phyloP scores from a whole-genome alignment of 1,140 invertebrate species.

The Diploscapter pachys region DNA sequence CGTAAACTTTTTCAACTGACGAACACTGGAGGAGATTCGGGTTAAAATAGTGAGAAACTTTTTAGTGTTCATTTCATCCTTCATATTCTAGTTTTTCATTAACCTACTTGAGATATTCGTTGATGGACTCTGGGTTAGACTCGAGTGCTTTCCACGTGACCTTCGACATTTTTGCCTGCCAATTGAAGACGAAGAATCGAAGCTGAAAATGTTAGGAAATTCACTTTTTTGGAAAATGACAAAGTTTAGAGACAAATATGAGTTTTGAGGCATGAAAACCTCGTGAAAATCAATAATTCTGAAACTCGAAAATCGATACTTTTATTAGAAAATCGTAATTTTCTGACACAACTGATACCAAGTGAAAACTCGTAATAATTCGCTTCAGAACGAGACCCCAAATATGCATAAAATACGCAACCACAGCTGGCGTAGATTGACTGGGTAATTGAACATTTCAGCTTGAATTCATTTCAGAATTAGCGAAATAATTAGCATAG shows the following conservation, averaged over 20 bases:
- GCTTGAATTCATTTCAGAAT: too few species aligned
- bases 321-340: neutral
- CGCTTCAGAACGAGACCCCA: too few species aligned
- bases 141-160: conserved; percentile 25
- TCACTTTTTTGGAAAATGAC: neutral
- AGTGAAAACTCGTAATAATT: too few species aligned
- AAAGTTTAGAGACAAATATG: conserved; percentile 16
- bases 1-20: too few species aligned
- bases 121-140: conserved; percentile 39
- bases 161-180: conserved; percentile 6
- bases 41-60: neutral
- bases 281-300: conserved; percentile 4
- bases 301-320: conserved; percentile 7
- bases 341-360: too few species aligned
- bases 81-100: neutral
- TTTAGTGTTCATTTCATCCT: neutral
- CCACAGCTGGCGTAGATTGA: too few species aligned
- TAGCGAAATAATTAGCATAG: too few species aligned
- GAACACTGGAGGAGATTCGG: too few species aligned
- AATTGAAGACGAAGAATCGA: conserved; percentile 13
- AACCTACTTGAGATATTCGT: conserved; percentile 29
- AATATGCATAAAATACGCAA: too few species aligned
- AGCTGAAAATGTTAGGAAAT: conserved; percentile 5
- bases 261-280: conserved; percentile 1
- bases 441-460: too few species aligned